These are phyloP conservation scores for Argentina silus DNA, from an alignment of 2,797 vertebrate genomes.

Conservation along the genomic window DNA sequence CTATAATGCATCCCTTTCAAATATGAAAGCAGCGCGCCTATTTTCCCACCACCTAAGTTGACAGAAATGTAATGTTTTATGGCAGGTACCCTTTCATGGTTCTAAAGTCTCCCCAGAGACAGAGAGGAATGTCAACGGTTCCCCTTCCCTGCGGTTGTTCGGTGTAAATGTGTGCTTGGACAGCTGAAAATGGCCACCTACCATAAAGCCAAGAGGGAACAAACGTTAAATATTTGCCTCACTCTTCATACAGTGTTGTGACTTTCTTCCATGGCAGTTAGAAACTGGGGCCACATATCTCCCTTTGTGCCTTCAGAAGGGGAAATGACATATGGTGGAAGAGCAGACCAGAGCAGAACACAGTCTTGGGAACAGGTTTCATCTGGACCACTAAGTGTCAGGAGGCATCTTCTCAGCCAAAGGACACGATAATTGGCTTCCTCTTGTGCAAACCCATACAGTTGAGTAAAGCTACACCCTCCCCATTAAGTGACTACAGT, in stretches of 20 bases:
- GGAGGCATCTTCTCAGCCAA: constrained; percentile 24
- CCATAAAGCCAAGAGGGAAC: constrained; percentile 74
- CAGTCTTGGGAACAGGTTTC: constrained; percentile 43
- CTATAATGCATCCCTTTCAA: neutral
- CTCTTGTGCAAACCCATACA: constrained; percentile 9
- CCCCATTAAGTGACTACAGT: neutral
- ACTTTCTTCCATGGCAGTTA: constrained; percentile 46
- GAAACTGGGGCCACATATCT: constrained; percentile 60
- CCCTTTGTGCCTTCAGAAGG: constrained; percentile 62
- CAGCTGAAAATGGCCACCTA: constrained; percentile 67
- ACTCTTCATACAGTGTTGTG: constrained; percentile 67
- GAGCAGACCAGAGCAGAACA: constrained; percentile 50
- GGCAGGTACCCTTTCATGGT: constrained; percentile 28
- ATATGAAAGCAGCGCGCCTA: neutral
- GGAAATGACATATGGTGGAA: constrained; percentile 37
- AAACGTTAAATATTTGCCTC: constrained; percentile 79
- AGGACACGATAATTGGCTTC: constrained; percentile 8
- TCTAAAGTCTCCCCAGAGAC: constrained; percentile 44
- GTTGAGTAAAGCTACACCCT: constrained; percentile 12
- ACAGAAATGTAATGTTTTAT: constrained; percentile 10
- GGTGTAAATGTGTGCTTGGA: constrained; percentile 74
- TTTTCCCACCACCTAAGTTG: constrained; percentile 6
- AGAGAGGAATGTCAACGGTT: constrained; percentile 62
- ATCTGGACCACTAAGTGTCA: constrained; percentile 32
- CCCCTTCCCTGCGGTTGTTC: constrained; percentile 64